A percentile compares a stretch with the other conserved stretches of the same genome.
These are phyloP conservation scores for Gymnogyps californianus DNA, from an alignment of 2,113 vertebrate species.

Conservation along the genomic window DNA sequence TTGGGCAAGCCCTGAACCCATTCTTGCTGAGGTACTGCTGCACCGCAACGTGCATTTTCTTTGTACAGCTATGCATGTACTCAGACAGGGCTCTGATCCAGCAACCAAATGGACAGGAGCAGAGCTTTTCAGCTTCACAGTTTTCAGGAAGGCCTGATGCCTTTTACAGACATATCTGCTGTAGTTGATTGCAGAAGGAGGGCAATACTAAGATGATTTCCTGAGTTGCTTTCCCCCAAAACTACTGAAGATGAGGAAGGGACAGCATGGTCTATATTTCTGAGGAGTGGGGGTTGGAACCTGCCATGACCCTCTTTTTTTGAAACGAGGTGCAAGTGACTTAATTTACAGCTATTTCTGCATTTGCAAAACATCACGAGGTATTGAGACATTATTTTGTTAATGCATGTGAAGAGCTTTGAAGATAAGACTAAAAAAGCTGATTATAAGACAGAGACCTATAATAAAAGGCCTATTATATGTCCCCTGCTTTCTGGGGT, in stretches of 20 bases:
- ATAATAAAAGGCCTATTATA: background rate
- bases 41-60: rapidly evolving
- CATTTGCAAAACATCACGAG: background rate
- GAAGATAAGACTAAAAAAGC: background rate
- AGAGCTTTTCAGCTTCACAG: background rate
- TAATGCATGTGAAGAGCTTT: background rate
- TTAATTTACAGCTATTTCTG: background rate
- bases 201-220: background rate
- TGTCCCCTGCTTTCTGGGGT: background rate
- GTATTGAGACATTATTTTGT: background rate
- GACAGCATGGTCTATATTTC: background rate
- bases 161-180: background rate
- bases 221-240: background rate
- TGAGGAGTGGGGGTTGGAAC: rapidly evolving
- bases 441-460: background rate
- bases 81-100: background rate
- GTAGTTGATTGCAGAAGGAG: background rate
- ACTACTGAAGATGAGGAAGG: background rate
- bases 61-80: rapidly evolving
- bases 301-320: background rate
- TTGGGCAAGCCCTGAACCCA: background rate
- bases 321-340: background rate
- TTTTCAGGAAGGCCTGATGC: background rate
- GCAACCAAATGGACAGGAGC: background rate
- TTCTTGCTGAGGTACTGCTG: background rate